Evolutionary conservation across 2,888 invertebrate species (phyloP).

Genomic region (Eupithecia insigniata): DNA sequence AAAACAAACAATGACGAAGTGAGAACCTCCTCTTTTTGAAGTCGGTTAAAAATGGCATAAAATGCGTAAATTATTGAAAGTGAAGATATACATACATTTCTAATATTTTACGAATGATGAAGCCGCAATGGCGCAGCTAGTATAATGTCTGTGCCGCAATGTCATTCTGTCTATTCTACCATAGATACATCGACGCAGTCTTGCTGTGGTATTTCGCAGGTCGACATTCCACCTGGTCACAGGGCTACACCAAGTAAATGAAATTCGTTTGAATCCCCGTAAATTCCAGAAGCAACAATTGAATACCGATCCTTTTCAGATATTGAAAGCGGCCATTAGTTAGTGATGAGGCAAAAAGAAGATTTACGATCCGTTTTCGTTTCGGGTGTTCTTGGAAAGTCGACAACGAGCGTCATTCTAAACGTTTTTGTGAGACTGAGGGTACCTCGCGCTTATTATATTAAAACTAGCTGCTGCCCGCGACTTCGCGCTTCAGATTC

Average conservation of each 20-base stretch:
- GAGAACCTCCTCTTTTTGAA: no score
- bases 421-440: not conserved
- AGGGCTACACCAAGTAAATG: not conserved
- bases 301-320: conserved; percentile 7
- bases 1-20: no score
- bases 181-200: not conserved
- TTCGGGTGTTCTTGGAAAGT: conserved; percentile 1
- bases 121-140: no score
- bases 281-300: conserved; percentile 4
- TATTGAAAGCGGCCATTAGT: conserved; percentile 7
- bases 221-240: not conserved
- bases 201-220: not conserved
- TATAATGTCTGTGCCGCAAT: no score
- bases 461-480: no score
- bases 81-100: no score
- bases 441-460: no score
- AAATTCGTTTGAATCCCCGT: not conserved
- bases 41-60: no score
- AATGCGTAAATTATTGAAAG: no score
- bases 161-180: no score
- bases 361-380: conserved; percentile 5
- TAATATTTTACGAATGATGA: no score
- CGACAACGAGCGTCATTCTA: not conserved
- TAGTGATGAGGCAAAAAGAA: conserved; percentile 13
- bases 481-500: no score